Percentiles rank a stretch among this genome's conserved stretches.
Evolutionary conservation across 2,797 vertebrate species (phyloP).

Genomic region (Poeciliopsis presidionis): DNA sequence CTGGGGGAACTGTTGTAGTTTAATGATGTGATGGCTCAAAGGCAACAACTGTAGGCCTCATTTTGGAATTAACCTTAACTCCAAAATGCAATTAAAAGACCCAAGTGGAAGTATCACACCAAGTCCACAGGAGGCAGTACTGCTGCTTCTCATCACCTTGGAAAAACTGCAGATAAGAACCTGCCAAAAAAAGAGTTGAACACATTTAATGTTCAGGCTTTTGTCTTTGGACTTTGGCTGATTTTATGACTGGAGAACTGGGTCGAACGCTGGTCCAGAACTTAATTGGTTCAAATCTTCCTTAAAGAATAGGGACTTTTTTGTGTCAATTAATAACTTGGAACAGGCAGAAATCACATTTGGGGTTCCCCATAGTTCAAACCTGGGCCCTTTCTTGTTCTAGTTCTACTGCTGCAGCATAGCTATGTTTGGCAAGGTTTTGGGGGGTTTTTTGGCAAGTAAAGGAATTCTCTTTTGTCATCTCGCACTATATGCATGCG

Average conservation of each 20-base stretch:
- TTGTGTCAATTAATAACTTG: too few relatives aligned
- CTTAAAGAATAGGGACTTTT: too few relatives aligned
- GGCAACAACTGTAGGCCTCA: background rate
- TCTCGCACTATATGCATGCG: too few relatives aligned
- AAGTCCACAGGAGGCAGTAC: background rate
- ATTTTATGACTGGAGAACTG: background rate
- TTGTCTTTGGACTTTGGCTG: background rate
- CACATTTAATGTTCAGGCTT: background rate
- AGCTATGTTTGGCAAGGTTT: too few relatives aligned
- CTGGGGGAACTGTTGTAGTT: background rate
- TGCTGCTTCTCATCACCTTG: background rate
- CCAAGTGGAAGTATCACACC: background rate
- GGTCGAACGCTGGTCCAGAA: too few relatives aligned
- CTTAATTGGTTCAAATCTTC: too few relatives aligned
- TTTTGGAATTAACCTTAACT: background rate
- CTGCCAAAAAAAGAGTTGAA: background rate
- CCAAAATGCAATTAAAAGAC: background rate
- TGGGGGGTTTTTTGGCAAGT: too few relatives aligned
- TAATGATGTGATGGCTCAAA: conserved; percentile 5
- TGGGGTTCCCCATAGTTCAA: too few relatives aligned
- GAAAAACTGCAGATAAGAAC: background rate
- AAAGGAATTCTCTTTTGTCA: too few relatives aligned
- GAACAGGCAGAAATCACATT: too few relatives aligned
- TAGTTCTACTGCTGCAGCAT: too few relatives aligned
- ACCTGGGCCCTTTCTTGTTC: too few relatives aligned